A percentile compares a stretch with the other conserved stretches of the same genome.
These are phyloP conservation scores for Andrena fulva DNA, from an alignment of 2,888 invertebrate genomes.

Conservation along the genomic window DNA sequence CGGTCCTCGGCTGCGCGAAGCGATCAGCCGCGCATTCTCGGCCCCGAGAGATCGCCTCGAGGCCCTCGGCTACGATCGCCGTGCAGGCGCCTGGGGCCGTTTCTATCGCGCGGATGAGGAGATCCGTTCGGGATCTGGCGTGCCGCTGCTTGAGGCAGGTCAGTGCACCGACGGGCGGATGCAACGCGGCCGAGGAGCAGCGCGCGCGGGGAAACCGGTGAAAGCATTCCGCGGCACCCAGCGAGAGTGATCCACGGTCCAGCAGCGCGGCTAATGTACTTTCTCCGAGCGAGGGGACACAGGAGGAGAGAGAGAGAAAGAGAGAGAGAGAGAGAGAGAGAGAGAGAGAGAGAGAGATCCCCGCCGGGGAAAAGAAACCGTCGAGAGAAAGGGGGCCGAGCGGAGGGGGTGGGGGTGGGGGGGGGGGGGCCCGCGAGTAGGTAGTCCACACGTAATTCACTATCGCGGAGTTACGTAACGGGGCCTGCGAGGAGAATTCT, in stretches of 20 bases:
- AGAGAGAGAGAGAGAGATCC: constrained; percentile 17
- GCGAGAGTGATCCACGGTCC: constrained; percentile 76
- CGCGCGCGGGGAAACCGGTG: constrained; percentile 66
- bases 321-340: constrained; percentile 7
- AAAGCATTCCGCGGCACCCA: constrained; percentile 70
- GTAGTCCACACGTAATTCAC: constrained; percentile 71
- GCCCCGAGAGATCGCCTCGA: background rate
- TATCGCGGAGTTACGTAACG: constrained; percentile 75
- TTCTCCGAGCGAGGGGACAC: constrained; percentile 72
- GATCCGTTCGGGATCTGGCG: constrained; percentile 8
- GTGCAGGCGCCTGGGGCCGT: background rate
- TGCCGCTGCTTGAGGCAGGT: constrained; percentile 74
- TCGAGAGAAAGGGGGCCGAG: constrained; percentile 2
- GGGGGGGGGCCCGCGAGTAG: constrained; percentile 65
- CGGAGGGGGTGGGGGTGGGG: constrained; percentile 53
- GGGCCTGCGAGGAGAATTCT: constrained; percentile 65
- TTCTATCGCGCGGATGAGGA: background rate
- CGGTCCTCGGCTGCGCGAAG: background rate
- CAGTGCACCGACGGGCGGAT: constrained; percentile 72
- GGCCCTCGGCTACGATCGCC: background rate
- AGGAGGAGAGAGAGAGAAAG: constrained; percentile 17
- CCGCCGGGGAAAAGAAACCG: constrained; percentile 25
- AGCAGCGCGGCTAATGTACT: constrained; percentile 70
- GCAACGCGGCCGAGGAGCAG: constrained; percentile 48
- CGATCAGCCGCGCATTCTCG: background rate